A percentile compares a stretch with the other conserved stretches of the same genome.
Evolutionary conservation across 92 coral and sea anemone genomes (phyloP).

Genomic region (Phymanthus crucifer): DNA sequence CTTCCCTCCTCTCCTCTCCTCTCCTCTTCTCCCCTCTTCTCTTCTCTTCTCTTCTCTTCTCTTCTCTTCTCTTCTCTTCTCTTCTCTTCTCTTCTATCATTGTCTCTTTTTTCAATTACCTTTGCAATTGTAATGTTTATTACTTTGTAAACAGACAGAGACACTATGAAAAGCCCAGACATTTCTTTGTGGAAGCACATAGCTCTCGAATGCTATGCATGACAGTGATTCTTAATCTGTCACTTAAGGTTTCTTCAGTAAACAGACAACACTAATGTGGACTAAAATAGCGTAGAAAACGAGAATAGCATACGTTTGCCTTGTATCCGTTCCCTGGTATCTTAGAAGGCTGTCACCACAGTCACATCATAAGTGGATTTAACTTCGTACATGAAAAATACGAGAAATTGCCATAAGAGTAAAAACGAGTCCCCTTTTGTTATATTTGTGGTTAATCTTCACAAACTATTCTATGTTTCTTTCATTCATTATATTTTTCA

Average conservation of each 20-base stretch:
- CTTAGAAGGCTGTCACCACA: background rate
- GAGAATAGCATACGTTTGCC: background rate
- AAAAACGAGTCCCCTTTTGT: background rate
- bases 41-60: too few relatives aligned
- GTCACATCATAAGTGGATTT: background rate
- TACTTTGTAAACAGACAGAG: too few relatives aligned
- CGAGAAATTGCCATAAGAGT: background rate
- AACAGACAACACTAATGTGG: background rate
- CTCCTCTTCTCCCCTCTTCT: too few relatives aligned
- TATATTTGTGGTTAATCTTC: background rate
- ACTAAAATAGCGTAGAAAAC: background rate
- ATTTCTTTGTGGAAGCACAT: background rate
- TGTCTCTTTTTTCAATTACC: too few relatives aligned
- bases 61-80: too few relatives aligned
- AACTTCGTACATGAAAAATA: background rate
- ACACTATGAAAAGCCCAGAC: too few relatives aligned
- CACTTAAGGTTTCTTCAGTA: background rate
- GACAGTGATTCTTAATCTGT: background rate
- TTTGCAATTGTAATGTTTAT: too few relatives aligned
- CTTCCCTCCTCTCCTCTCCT: too few relatives aligned
- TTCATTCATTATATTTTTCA: background rate
- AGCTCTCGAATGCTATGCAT: background rate
- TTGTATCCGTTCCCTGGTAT: background rate
- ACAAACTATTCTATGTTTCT: background rate
- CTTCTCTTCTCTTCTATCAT: too few relatives aligned